phyloP scores from a whole-genome alignment of 1,140 invertebrate species.

The Micrasema longulum region DNA sequence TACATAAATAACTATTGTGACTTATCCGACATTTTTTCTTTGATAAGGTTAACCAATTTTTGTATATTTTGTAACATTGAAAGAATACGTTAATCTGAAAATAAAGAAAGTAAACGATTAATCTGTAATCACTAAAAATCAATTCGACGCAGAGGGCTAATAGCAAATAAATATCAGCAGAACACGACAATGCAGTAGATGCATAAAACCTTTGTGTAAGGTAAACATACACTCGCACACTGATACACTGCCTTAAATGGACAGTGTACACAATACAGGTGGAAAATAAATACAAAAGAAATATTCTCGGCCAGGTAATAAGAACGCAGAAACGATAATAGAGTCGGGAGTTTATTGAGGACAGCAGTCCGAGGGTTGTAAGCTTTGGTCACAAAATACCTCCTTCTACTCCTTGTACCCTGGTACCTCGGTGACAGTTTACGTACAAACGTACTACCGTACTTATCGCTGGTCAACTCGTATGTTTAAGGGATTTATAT shows the following conservation, averaged over 20 bases:
- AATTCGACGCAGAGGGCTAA: slow-evolving; percentile 6
- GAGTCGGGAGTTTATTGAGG: slow-evolving; percentile 53
- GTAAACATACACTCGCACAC: slow-evolving; percentile 36
- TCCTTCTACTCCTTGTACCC: slow-evolving; percentile 36
- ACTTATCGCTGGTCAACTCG: slow-evolving; percentile 49
- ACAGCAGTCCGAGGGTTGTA: slow-evolving; percentile 36
- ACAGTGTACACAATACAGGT: slow-evolving; percentile 32
- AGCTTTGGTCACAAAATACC: slow-evolving; percentile 45
- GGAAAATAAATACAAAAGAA: slow-evolving; percentile 51
- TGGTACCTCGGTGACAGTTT: slow-evolving; percentile 50
- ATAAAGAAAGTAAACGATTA: no score
- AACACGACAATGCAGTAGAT: slow-evolving; percentile 51
- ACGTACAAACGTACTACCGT: slow-evolving; percentile 47
- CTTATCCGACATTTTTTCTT: no score
- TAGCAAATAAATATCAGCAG: slow-evolving; percentile 10
- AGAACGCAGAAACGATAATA: slow-evolving; percentile 55
- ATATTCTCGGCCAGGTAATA: slow-evolving; percentile 54
- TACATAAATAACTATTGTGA: no score
- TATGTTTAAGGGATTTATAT: slow-evolving; percentile 51
- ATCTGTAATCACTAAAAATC: not conserved
- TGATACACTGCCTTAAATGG: slow-evolving; percentile 36
- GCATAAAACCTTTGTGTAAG: slow-evolving; percentile 38
- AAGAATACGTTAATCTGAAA: no score
- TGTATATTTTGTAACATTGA: no score
- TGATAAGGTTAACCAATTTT: no score